Conservation (phyloP, 2,888 invertebrate genomes). For the Chalcosyrphus nemorum region DNA sequence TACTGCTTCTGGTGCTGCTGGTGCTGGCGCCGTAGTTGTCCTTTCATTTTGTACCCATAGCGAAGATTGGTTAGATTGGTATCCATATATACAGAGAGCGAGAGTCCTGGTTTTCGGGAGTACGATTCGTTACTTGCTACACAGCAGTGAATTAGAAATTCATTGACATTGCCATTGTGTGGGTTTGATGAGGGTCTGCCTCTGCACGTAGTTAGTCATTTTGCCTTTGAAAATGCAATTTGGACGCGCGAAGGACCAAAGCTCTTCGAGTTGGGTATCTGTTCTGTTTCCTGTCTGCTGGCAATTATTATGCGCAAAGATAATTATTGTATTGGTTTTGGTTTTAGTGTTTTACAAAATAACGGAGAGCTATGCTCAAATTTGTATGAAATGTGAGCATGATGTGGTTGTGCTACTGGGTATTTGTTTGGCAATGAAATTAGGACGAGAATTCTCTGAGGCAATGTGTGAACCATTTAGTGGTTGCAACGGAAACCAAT, state of each 20-base stretch:
- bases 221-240: slow-evolving; percentile 51
- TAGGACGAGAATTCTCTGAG: too few species aligned
- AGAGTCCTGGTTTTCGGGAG: not conserved
- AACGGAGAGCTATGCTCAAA: not conserved
- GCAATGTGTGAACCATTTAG: too few species aligned
- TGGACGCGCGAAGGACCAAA: not conserved
- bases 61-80: slow-evolving; percentile 19
- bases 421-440: too few species aligned
- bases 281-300: not conserved
- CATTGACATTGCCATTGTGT: slow-evolving; percentile 61
- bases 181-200: slow-evolving; percentile 39
- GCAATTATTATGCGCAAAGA: not conserved
- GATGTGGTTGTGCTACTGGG: too few species aligned
- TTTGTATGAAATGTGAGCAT: too few species aligned
- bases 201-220: slow-evolving; percentile 59
- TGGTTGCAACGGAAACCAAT: too few species aligned
- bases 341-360: not conserved
- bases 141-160: slow-evolving; percentile 65
- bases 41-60: slow-evolving; percentile 24
- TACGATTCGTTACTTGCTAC: slow-evolving; percentile 17
- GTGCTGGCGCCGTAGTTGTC: not conserved
- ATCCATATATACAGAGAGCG: not conserved
- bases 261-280: not conserved
- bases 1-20: slow-evolving; percentile 1
- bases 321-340: not conserved